Base-by-base conservation (phyloP, 1,140 invertebrate genomes). In the Drosophila tani region DNA sequence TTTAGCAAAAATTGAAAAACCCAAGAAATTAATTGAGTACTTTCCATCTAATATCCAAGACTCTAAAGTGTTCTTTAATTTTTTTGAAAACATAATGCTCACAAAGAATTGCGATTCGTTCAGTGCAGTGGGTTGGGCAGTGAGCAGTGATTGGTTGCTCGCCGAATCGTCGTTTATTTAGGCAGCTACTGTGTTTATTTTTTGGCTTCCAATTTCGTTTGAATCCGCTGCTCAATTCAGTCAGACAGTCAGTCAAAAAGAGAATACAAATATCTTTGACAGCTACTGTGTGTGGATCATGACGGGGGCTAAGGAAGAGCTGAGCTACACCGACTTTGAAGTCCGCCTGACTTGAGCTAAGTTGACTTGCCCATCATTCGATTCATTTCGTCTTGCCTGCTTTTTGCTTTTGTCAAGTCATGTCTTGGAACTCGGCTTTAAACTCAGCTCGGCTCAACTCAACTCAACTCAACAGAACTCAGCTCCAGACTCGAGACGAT, bases 191-290 rank as follows among this genome's bases (percentile, higher is more conserved):
- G 77, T 91, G 86, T 91, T 88, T 88, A 79, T 79, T 85, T 74
- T 90, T 90, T 90, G 73, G 80, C 84, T 84, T 69, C 75, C 75
- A 59, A 78, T 63, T 79, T 70, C 66, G 75, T 79, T 87, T 88
- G 78, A 88, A 90, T 90, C 64, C 55, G 60, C 51, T 79, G 24
- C 75, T 68, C 67, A 57, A 73, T 55, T 50, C 76, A 65, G 68
- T 74, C 51, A 35, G 73, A 43, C 73, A 76, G 55, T 82, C 80
- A 84, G 66, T 82, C 77, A 78, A 78, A 78, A 88, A 82, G 68
- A 82, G 53, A 88, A 88, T 88, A 88, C 85, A 88, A 90, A 88
- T 88, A 91, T 88, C 81, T 88, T 88, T 88, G 85, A 88, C 85
- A 88, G 85, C 86, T 85, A 66, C 86, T 84, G 81, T 79, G 50